Percentiles rank a stretch among this genome's conserved stretches.
Evolutionary conservation across 2,113 vertebrate species (phyloP).

Genomic region (Parus major): DNA sequence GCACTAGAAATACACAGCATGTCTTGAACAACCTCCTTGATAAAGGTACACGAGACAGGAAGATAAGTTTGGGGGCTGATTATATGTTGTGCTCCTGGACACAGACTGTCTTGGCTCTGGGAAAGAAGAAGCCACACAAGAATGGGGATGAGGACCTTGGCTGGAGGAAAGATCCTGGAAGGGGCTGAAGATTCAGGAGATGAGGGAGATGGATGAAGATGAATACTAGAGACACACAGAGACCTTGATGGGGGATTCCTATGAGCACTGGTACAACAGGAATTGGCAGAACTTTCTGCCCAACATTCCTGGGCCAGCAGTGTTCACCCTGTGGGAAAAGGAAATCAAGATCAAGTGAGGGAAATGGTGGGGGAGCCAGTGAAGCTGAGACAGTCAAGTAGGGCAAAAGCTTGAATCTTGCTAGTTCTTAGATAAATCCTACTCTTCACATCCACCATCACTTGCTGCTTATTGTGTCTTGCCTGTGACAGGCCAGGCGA

Average conservation of each 20-base stretch:
- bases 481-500: background rate
- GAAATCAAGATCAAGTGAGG: background rate
- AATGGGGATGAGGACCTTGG: background rate
- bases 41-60: background rate
- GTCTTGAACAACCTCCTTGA: background rate
- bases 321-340: accelerated
- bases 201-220: background rate
- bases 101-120: background rate
- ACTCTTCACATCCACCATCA: background rate
- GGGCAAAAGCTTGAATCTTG: background rate
- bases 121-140: background rate
- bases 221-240: background rate
- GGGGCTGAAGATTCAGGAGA: background rate
- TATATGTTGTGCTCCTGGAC: background rate
- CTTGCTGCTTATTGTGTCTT: background rate
- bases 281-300: background rate
- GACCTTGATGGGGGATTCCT: background rate
- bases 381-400: background rate
- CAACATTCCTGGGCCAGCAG: background rate
- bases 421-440: background rate
- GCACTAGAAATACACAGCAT: background rate
- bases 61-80: background rate
- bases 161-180: background rate
- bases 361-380: accelerated
- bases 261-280: background rate